phyloP scores from a whole-genome alignment of 2,797 vertebrate genomes.

The Pteronotus mesoamericanus region DNA sequence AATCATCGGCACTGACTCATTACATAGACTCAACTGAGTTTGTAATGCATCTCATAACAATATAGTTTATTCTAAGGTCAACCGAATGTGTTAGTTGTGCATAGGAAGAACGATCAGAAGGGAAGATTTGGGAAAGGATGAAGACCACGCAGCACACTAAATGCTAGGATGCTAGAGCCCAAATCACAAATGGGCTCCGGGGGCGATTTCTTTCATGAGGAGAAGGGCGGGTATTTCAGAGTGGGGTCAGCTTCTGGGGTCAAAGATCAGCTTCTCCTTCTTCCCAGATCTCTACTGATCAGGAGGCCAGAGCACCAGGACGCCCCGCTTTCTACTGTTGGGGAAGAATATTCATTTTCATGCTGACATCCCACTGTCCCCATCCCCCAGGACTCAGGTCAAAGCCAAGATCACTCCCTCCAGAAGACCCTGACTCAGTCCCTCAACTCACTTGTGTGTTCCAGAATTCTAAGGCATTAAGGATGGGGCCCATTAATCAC shows the following conservation, averaged over 20 bases:
- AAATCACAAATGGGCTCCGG: not conserved
- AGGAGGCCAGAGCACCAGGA: not conserved
- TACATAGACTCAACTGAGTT: not conserved
- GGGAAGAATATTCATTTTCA: not conserved
- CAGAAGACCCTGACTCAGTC: not conserved
- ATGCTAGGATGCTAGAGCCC: not conserved
- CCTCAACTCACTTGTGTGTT: not conserved
- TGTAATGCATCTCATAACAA: not conserved
- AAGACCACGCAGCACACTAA: not conserved
- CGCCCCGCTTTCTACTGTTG: not conserved
- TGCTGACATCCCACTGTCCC: not conserved
- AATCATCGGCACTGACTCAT: not conserved
- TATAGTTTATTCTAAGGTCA: not conserved
- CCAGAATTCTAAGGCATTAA: not conserved
- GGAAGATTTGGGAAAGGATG: not conserved
- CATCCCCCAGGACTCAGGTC: not conserved
- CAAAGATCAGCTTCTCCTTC: not conserved
- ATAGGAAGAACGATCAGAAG: not conserved
- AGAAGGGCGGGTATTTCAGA: constrained; percentile 11
- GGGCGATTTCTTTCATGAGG: not conserved
- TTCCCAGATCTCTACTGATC: not conserved
- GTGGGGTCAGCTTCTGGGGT: not conserved
- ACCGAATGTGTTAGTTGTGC: not conserved
- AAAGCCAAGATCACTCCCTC: not conserved
- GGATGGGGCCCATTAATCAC: not conserved